These are phyloP conservation scores for Littorina saxatilis DNA, from an alignment of 1,140 invertebrate species.

Conservation along the genomic window DNA sequence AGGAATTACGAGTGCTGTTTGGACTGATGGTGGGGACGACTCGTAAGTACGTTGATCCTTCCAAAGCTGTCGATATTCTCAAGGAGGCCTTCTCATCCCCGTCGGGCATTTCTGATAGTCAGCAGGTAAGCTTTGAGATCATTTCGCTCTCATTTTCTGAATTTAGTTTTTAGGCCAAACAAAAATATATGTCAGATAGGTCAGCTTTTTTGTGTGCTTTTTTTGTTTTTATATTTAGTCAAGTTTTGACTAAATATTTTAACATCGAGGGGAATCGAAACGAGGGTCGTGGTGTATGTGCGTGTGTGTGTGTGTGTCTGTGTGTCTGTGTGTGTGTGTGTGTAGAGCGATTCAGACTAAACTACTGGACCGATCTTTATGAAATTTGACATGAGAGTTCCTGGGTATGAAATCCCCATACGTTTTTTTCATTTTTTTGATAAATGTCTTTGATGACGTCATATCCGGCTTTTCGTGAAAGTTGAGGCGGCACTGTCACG, in stretches of 20 bases:
- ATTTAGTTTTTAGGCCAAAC: background rate
- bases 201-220: background rate
- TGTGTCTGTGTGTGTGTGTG: background rate
- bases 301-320: background rate
- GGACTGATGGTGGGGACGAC: conserved; percentile 75
- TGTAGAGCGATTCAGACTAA: too few species aligned
- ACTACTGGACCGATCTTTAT: too few species aligned
- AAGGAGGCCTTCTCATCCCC: conserved; percentile 74
- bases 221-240: too few species aligned
- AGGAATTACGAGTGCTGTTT: conserved; percentile 76
- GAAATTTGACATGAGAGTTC: too few species aligned
- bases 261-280: too few species aligned
- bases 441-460: too few species aligned
- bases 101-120: conserved; percentile 69
- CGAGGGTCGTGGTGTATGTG: too few species aligned
- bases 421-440: too few species aligned
- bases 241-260: too few species aligned
- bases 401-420: too few species aligned
- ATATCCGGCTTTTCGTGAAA: too few species aligned
- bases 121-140: conserved; percentile 71
- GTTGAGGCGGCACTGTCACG: too few species aligned
- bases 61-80: conserved; percentile 76
- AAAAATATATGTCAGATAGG: background rate
- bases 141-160: background rate
- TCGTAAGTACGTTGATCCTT: conserved; percentile 78